A percentile compares a stretch with the other conserved stretches of the same genome.
Evolutionary conservation across 2,797 vertebrate species (phyloP).

Genomic region (Anguilla pacifica): DNA sequence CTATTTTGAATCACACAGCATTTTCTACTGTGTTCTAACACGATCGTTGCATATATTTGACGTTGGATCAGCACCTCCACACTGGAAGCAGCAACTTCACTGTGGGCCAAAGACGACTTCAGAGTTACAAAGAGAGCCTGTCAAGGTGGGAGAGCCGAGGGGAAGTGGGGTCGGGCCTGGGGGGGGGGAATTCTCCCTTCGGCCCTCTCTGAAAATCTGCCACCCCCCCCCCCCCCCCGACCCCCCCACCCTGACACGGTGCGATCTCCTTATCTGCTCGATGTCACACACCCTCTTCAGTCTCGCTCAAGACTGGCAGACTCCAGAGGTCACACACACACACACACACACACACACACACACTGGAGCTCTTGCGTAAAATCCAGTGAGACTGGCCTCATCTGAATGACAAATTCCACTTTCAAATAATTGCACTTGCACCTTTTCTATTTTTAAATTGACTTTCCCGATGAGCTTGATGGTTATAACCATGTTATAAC

Average conservation of each 20-base stretch:
- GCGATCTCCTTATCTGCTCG: neutral
- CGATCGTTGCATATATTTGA: neutral
- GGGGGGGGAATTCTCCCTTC: neutral
- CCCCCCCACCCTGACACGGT: neutral
- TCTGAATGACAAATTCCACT: neutral
- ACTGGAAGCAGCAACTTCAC: neutral
- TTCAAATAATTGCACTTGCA: neutral
- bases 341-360: neutral
- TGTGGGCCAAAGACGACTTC: neutral
- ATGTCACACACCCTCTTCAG: neutral
- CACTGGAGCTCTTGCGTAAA: neutral
- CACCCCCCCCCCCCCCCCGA: too few relatives aligned
- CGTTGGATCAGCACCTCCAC: neutral
- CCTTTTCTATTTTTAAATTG: neutral
- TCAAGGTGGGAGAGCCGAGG: neutral
- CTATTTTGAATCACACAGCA: neutral
- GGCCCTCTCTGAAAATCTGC: neutral
- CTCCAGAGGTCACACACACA: neutral
- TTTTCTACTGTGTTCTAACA: neutral
- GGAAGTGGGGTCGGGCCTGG: neutral
- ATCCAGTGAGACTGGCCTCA: neutral
- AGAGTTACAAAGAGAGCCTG: neutral
- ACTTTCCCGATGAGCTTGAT: neutral
- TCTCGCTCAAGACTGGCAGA: neutral
- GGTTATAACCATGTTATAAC: neutral